These are phyloP conservation scores for Leptobrachium ailaonicum DNA, from an alignment of 2,113 vertebrate genomes.

Conservation along the genomic window DNA sequence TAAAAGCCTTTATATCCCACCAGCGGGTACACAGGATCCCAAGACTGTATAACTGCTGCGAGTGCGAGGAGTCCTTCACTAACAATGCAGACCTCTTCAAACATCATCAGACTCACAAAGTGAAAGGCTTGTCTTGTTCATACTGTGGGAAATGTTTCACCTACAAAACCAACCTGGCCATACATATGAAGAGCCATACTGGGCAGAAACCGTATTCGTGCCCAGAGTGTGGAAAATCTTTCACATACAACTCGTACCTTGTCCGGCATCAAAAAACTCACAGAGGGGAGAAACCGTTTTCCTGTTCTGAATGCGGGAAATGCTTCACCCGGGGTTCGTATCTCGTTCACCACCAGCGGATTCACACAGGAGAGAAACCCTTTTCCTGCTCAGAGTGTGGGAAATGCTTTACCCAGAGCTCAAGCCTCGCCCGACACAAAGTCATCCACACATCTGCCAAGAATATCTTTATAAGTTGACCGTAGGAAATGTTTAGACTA, in stretches of 20 bases:
- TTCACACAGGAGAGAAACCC: constrained; percentile 1
- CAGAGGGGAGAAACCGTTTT: neutral
- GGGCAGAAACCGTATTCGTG: neutral
- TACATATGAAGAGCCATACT: neutral
- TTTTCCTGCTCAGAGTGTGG: constrained; percentile 6
- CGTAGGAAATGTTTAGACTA: no score
- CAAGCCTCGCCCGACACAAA: neutral
- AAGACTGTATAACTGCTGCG: no score
- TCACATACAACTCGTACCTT: neutral
- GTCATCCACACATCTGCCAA: neutral
- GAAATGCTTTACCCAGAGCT: neutral
- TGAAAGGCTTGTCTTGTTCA: constrained; percentile 6
- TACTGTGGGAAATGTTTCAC: constrained; percentile 3
- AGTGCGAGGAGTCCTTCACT: no score
- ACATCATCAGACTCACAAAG: no score
- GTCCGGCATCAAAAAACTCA: neutral
- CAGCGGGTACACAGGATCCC: no score
- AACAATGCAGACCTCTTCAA: no score
- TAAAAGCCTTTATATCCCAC: no score
- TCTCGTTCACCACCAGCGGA: neutral
- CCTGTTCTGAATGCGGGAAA: constrained; percentile 4
- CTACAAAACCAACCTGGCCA: neutral
- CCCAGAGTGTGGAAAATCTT: neutral
- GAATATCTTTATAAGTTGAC: no score
- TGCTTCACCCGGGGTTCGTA: neutral